These are phyloP conservation scores for Pseudomyrmex dendroicus DNA, from an alignment of 1,140 invertebrate species.

Conservation along the genomic window DNA sequence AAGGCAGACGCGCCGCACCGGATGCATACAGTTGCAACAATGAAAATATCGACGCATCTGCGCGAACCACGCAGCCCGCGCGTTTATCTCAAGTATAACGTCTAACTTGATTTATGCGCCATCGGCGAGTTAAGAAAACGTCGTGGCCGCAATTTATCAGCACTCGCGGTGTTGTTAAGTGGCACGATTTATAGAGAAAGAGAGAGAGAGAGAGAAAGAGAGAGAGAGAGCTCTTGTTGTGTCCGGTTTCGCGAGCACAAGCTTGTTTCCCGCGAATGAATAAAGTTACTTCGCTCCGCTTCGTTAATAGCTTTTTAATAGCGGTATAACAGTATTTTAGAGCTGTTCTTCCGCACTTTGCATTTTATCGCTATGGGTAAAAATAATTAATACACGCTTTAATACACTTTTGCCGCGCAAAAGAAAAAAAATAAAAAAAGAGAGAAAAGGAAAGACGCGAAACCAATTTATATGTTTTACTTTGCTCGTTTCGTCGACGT, in stretches of 20 bases:
- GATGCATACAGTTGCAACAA: background rate
- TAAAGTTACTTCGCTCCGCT: conserved; percentile 13
- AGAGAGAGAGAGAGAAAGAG: no score
- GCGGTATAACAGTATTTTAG: conserved; percentile 21
- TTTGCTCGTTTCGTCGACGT: background rate
- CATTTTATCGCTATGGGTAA: conserved; percentile 3
- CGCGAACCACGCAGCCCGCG: background rate
- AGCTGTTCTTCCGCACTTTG: background rate
- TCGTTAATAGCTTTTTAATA: conserved; percentile 20
- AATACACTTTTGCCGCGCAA: conserved; percentile 27
- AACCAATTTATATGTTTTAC: conserved; percentile 35
- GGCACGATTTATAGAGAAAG: background rate
- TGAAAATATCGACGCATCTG: background rate
- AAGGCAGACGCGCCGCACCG: conserved; percentile 7
- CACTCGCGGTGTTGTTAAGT: conserved; percentile 4
- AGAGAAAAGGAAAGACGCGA: background rate
- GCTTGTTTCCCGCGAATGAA: background rate
- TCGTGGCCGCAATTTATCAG: conserved; percentile 26
- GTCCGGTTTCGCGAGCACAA: background rate
- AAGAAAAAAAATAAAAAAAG: background rate
- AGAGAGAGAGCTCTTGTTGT: conserved; percentile 3
- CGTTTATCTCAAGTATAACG: conserved; percentile 11
- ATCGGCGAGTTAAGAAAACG: conserved; percentile 12
- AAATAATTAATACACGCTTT: conserved; percentile 43
- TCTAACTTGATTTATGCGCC: conserved; percentile 35